These are phyloP conservation scores for Lonchura striata DNA, from an alignment of 2,113 vertebrate genomes.

Conservation along the genomic window DNA sequence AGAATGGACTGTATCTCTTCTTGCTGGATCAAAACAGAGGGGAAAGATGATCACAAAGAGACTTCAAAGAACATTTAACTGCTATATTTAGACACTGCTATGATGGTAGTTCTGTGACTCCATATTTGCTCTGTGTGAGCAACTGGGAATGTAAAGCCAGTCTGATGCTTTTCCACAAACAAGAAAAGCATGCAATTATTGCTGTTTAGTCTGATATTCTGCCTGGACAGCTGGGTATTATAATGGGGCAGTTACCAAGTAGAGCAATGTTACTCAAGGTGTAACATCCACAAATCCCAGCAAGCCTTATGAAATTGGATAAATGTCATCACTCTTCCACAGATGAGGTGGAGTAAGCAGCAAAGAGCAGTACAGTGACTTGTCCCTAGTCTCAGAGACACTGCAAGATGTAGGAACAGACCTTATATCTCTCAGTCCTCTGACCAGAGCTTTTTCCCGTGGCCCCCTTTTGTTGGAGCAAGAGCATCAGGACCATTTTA, in stretches of 20 bases:
- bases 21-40: not conserved
- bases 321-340: not conserved
- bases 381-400: not conserved
- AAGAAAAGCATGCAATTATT: not conserved
- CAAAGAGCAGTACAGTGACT: not conserved
- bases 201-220: not conserved
- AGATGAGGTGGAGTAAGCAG: not conserved
- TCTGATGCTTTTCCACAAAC: not conserved
- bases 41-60: not conserved
- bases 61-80: not conserved
- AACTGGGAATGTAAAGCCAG: not conserved
- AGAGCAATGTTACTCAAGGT: not conserved
- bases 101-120: not conserved
- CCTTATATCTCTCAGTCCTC: not conserved
- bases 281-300: not conserved
- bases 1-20: not conserved
- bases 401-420: not conserved
- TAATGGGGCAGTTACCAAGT: not conserved
- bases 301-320: not conserved
- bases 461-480: no score
- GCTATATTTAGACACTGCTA: not conserved
- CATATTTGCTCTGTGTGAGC: not conserved
- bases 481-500: accelerated
- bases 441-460: accelerated
- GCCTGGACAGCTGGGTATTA: not conserved